phyloP scores from a whole-genome alignment of 2,888 invertebrate genomes.

The Gari tellinella region DNA sequence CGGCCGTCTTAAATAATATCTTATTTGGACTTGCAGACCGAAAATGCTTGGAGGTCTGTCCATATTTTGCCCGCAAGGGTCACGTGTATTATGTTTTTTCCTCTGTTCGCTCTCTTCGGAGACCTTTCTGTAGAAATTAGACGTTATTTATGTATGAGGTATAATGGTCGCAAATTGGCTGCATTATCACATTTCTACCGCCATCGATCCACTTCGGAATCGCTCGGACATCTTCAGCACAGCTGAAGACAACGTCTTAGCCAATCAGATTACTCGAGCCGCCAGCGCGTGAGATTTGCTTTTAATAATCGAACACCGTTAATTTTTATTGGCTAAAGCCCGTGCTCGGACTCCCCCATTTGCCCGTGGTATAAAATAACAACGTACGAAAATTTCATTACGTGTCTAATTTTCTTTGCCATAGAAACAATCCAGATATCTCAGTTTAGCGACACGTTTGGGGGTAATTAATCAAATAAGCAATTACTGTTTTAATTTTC shows the following conservation, averaged over 20 bases:
- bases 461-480: constrained; percentile 59
- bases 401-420: constrained; percentile 56
- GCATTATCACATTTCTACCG: constrained; percentile 56
- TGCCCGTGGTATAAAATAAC: constrained; percentile 61
- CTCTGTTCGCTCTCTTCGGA: constrained; percentile 13
- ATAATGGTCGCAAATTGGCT: constrained; percentile 61
- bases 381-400: constrained; percentile 62
- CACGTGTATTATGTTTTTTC: constrained; percentile 1
- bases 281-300: constrained; percentile 48
- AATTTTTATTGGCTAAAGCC: constrained; percentile 61
- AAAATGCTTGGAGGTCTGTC: too few relatives aligned
- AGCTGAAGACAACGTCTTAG: constrained; percentile 35
- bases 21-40: too few relatives aligned
- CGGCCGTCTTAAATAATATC: too few relatives aligned
- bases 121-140: constrained; percentile 26
- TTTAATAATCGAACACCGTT: constrained; percentile 55
- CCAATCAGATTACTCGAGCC: constrained; percentile 53
- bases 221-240: constrained; percentile 34
- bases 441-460: constrained; percentile 42
- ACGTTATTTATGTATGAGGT: constrained; percentile 63
- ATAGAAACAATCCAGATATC: constrained; percentile 47
- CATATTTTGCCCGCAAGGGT: constrained; percentile 1
- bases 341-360: constrained; percentile 45
- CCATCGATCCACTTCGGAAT: constrained; percentile 50
- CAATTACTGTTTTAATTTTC: constrained; percentile 29